Base-by-base conservation (phyloP, 2,797 vertebrate species). In the Oryzias sinensis region DNA sequence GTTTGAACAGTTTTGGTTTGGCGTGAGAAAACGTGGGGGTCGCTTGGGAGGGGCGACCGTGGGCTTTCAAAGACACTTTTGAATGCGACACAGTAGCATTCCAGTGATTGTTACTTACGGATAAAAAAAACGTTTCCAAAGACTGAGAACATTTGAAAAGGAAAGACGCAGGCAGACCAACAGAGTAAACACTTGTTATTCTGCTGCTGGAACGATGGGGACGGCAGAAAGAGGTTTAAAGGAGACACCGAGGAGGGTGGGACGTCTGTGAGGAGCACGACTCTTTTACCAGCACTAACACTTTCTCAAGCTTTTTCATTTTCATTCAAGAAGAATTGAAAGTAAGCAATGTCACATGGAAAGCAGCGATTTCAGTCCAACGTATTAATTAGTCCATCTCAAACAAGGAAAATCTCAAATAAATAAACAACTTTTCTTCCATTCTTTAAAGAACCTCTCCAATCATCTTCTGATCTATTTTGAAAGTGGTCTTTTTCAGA, bases 71-170 rank as follows among this genome's bases (percentile, higher is more conserved):
- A 89, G 85, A 80, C 84, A 79, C 73, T 77, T 79, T 72, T 89
- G 82, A 88, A 89, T 85, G 86, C 82, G 83, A 86, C 81, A 77
- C 76, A 83, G 83, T 83, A 68, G 81, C 85, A 89, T 90, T 89
- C 87, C 86, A 80, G 46, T 22, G 76, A 88, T 86, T 89, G 84
- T 82, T 81, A 84, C 81, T 84, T 77, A 80, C 57, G 56, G 69
- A 45, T 11, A 47, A 46, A 46, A 43, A 62, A 84, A 79, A 22
- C 1, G 27, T 66, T 79, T 37, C 63, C 56, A 59, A 70, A 80
- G 76, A 68, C 53, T 75, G 51, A 52, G 20, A 66, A 79, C 67
- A 81, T 53, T 75, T 70, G 65, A 79, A 76, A 72, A 65, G 49
- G 63, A 71, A 54, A 60, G 70, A 51, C 56, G 16, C 64, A 17